Evolutionary conservation across 2,888 invertebrate species (phyloP).

Genomic region (Microplitis deprimator): DNA sequence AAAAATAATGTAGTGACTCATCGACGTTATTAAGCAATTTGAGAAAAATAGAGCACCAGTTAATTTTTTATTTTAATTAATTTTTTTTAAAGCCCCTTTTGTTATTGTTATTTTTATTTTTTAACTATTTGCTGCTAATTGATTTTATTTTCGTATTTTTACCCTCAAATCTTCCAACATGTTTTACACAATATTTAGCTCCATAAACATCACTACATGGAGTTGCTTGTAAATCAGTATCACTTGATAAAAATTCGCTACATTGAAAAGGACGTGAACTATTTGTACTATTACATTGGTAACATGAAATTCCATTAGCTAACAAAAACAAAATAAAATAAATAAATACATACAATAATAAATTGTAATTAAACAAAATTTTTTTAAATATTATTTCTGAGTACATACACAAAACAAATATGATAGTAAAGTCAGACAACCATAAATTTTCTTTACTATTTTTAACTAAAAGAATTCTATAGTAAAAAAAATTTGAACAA

Average conservation of each 20-base stretch:
- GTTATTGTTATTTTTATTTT: slow-evolving; percentile 17
- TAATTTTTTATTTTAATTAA: slow-evolving; percentile 15
- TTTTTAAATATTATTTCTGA: neutral
- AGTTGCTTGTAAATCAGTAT: slow-evolving; percentile 78
- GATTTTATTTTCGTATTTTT: slow-evolving; percentile 58
- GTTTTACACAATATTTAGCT: slow-evolving; percentile 93
- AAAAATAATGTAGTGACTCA: neutral
- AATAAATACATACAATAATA: slow-evolving; percentile 34
- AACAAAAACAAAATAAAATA: slow-evolving; percentile 64
- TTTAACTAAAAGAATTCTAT: too few species aligned
- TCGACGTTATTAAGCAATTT: neutral
- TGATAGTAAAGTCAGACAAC: too few species aligned
- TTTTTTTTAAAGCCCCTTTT: neutral
- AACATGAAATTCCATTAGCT: slow-evolving; percentile 84
- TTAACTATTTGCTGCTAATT: slow-evolving; percentile 30
- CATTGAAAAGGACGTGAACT: slow-evolving; percentile 85
- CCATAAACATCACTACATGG: slow-evolving; percentile 86
- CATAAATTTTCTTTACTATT: too few species aligned
- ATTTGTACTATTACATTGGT: slow-evolving; percentile 90
- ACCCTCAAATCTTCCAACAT: slow-evolving; percentile 93
- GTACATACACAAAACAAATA: too few species aligned
- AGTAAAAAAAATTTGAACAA: too few species aligned
- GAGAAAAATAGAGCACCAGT: neutral
- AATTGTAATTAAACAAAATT: neutral
- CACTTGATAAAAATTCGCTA: slow-evolving; percentile 82